Evolutionary conservation across 1,140 invertebrate genomes (phyloP).

Genomic region (Pteromalus puparum): DNA sequence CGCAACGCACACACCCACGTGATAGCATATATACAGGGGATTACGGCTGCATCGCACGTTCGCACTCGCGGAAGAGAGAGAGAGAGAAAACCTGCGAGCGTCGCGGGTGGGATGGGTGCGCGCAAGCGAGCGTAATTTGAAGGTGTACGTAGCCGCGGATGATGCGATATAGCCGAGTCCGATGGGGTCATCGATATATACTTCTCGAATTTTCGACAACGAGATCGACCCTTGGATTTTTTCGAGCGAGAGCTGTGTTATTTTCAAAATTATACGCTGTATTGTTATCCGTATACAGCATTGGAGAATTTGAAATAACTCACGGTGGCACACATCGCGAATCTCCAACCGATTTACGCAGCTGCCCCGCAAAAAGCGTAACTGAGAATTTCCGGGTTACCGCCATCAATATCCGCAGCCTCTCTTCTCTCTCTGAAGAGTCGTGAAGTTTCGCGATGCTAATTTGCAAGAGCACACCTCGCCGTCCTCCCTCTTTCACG

Average conservation of each 20-base stretch:
- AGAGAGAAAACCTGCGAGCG: background rate
- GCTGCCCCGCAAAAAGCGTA: background rate
- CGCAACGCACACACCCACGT: constrained; percentile 49
- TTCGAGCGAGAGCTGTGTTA: too few relatives aligned
- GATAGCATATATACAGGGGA: background rate
- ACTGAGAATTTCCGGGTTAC: background rate
- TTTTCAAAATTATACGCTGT: too few relatives aligned
- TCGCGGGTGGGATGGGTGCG: constrained; percentile 22
- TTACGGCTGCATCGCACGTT: constrained; percentile 57
- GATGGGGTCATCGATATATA: too few relatives aligned
- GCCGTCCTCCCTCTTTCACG: background rate
- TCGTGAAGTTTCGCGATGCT: background rate
- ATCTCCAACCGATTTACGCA: background rate
- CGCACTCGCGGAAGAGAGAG: constrained; percentile 45
- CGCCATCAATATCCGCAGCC: background rate
- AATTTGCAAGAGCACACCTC: constrained; percentile 25
- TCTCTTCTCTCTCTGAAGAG: background rate
- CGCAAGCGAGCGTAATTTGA: constrained; percentile 15
- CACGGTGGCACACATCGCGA: background rate
- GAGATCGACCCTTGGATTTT: too few relatives aligned
- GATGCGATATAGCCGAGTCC: background rate
- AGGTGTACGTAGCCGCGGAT: background rate
- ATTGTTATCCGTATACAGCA: too few relatives aligned
- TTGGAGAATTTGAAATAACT: background rate
- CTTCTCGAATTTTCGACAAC: background rate